Conservation (phyloP, 2,888 invertebrate species). For the Apamea crenata region DNA sequence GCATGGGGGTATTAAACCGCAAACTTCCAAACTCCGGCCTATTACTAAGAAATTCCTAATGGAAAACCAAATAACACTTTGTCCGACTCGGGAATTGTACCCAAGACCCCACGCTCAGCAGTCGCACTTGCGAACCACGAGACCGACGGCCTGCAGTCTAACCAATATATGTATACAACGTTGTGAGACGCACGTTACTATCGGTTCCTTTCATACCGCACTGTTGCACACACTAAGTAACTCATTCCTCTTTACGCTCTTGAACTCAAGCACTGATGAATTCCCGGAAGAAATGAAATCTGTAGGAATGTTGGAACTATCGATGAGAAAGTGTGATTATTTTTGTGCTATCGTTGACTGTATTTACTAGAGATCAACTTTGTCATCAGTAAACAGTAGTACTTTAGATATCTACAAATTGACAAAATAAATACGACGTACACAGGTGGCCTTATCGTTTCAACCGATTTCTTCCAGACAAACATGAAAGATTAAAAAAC, state of each 20-base stretch:
- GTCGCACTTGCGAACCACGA: too few relatives aligned
- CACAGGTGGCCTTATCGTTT: too few relatives aligned
- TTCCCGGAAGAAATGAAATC: slow-evolving; percentile 11
- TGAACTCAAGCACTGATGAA: slow-evolving; percentile 6
- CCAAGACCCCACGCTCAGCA: too few relatives aligned
- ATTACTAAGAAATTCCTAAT: too few relatives aligned
- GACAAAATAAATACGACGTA: not conserved
- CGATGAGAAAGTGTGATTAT: not conserved
- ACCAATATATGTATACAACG: not conserved
- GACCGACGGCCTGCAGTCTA: too few relatives aligned
- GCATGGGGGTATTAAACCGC: not conserved
- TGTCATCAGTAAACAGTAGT: not conserved
- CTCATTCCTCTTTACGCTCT: not conserved
- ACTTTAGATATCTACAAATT: not conserved
- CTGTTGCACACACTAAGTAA: not conserved
- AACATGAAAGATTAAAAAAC: not conserved
- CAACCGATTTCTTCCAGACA: not conserved
- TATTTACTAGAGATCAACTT: not conserved
- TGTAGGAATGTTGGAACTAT: not conserved
- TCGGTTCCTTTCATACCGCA: not conserved
- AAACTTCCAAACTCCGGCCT: not conserved
- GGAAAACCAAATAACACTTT: too few relatives aligned
- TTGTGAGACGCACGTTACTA: not conserved
- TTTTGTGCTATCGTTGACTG: not conserved
- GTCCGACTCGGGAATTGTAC: too few relatives aligned